Evolutionary conservation across 1,140 invertebrate species (phyloP), one percentile per base, ranked within the genome.

Genomic region (Drosophila arizonae): DNA sequence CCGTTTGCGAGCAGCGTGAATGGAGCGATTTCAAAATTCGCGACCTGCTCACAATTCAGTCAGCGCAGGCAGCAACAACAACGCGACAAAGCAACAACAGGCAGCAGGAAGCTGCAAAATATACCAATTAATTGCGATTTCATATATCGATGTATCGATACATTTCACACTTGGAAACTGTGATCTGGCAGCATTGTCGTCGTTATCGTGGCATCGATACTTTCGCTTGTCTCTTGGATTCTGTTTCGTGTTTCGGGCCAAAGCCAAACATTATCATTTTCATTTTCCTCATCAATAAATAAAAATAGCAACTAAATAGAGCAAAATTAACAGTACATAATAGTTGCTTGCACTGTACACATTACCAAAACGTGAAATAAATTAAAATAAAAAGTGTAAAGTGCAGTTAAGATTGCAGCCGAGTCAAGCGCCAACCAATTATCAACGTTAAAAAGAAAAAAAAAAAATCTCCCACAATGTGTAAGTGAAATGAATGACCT

Each of bases 261-360:
- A 75, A 75, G 72, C 72, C 72, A 75, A 75, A 72, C 72, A 72
- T 71, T 75, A 65, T 75, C 72, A 60, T 75, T 75, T 75, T 71
- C 61, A 60, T 69, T 75, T 74, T 71, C 54, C 55, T 50, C 68
- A 65, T 60, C 46, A 65, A 62, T 45, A 71, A 71, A 68, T 68
- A 65, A 62, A 74, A 70, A 62, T 57, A 60, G 72, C 48, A 61
- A 60, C 33, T 48, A 65, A 64, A 54, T 71, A 60, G 41, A 58
- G 26, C 17, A 41, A 30, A 33, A 60, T 60, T 58, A 55, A 11
- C 64, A 74, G 75, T 74, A 43, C 48, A 28, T 13, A 41, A 58
- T 30, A 60, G 61, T 75, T 66, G 61, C 54, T 72, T 45, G 57
- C 56, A 51, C 54, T 66, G 56, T 60, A 69, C 41, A 58, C 63